phyloP scores from a whole-genome alignment of 1,140 invertebrate genomes.

The Atta colombica region DNA sequence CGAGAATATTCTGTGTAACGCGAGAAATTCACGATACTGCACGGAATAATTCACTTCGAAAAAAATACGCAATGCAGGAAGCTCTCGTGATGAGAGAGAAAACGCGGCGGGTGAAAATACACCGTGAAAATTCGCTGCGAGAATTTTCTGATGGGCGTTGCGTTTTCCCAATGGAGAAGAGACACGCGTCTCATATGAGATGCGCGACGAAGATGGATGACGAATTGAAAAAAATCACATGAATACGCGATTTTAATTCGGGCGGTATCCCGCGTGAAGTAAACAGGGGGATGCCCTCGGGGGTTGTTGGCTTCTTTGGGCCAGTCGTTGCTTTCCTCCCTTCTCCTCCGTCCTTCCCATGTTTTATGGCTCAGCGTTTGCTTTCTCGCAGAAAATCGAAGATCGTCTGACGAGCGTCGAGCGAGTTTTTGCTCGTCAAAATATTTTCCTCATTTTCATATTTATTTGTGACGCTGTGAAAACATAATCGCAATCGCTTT shows the following conservation, averaged over 20 bases:
- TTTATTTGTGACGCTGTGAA: not conserved
- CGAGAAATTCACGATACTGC: constrained; percentile 11
- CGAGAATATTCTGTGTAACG: not conserved
- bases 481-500: not conserved
- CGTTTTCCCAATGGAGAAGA: not conserved
- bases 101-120: not conserved
- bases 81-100: not conserved
- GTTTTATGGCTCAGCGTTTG: constrained; percentile 36
- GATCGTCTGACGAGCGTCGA: constrained; percentile 2
- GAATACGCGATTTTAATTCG: not conserved
- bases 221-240: not conserved
- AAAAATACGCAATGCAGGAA: constrained; percentile 4
- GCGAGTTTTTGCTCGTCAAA: constrained; percentile 5
- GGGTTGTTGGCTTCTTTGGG: constrained; percentile 53
- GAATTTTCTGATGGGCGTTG: not conserved
- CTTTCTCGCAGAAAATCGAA: constrained; percentile 44
- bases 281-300: not conserved
- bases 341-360: not conserved
- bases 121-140: constrained; percentile 1
- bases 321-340: constrained; percentile 38
- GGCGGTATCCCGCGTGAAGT: not conserved
- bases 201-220: not conserved
- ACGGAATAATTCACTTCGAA: constrained; percentile 11
- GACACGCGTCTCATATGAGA: not conserved
- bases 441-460: constrained; percentile 21